Evolutionary conservation across 2,113 vertebrate species (phyloP), one percentile per base, ranked within the genome.

Genomic region (Sterrhoptilus dennistouni): DNA sequence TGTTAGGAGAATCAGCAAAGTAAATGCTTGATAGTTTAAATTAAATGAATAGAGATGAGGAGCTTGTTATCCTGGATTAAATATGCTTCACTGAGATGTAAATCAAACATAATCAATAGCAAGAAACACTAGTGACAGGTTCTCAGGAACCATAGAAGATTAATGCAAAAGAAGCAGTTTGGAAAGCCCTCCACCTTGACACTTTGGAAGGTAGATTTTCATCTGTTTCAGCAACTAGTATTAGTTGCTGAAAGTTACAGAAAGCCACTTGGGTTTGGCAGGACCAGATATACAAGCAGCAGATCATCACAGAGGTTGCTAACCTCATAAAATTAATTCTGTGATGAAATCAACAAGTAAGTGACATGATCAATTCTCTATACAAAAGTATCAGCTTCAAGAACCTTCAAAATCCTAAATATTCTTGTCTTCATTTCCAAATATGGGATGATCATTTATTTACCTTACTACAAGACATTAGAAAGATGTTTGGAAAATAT

Each of bases 71-170:
- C 28, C 23, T 64, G 23, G 25, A 53, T 93, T 77, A 93, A 95
- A 78, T 90, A 83, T 38, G 49, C 16, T 86, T 93, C 64, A 54
- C 27, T 45, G 35, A 79, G 42, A 83, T 71, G 68, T 69, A 94
- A 83, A 96, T 87, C 50, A 86, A 89, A 66, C 7, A 16, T 64
- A 92, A 89, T 78, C 72, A 93, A 94, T 82, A 93, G 18, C 23
- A 86, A 91, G 54, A 91, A 93, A 90, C 18, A 54, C 21, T 33
- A 83, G 23, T 57, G 65, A 80, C 19, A 66, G 0, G 6, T 50
- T 90, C 25, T 70, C 64, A 24, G 38, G 31, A 93, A 9, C 6
- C 50, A 49, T 11, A 71, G 61, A 77, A 87, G 14, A 74, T 35
- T 59, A 57, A 68, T 47, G 36, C 60, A 53, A 68, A 76, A 49